Percentiles rank a stretch among this genome's conserved stretches.
These are phyloP conservation scores for Sus cebifrons DNA, from an alignment of 2,797 vertebrate genomes.

Conservation along the genomic window DNA sequence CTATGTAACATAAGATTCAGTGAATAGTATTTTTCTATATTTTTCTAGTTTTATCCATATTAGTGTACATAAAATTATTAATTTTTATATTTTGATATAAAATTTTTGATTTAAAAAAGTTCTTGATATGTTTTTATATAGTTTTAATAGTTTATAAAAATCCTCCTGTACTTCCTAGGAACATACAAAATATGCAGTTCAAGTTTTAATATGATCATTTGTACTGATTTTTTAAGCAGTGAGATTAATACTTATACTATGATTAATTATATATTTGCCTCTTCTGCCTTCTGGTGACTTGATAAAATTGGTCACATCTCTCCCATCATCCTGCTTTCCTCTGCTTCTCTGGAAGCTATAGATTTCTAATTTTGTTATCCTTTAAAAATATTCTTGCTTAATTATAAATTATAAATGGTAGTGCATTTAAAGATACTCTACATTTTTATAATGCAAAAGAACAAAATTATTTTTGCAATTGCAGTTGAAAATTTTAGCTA, in stretches of 20 bases:
- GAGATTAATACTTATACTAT: not conserved
- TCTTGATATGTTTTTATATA: not conserved
- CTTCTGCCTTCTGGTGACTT: not conserved
- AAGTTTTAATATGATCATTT: not conserved
- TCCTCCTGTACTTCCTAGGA: not conserved
- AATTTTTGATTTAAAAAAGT: not conserved
- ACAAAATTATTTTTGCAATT: not conserved
- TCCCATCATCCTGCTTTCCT: not conserved
- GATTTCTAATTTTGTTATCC: not conserved
- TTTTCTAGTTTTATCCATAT: not conserved
- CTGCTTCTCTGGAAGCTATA: not conserved
- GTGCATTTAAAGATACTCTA: not conserved
- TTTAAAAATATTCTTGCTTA: conserved; percentile 8
- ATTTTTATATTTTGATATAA: not conserved
- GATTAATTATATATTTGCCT: not conserved
- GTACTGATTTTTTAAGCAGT: not conserved
- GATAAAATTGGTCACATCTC: not conserved
- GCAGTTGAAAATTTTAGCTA: not conserved
- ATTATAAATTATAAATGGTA: not conserved
- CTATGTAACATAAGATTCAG: not conserved
- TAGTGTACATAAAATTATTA: not conserved
- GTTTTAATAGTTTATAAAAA: not conserved
- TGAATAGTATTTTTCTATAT: conserved; percentile 10
- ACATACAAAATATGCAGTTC: not conserved
- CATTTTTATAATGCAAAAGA: not conserved